phyloP scores from a whole-genome alignment of 1,140 invertebrate species.

The Papilio machaon region DNA sequence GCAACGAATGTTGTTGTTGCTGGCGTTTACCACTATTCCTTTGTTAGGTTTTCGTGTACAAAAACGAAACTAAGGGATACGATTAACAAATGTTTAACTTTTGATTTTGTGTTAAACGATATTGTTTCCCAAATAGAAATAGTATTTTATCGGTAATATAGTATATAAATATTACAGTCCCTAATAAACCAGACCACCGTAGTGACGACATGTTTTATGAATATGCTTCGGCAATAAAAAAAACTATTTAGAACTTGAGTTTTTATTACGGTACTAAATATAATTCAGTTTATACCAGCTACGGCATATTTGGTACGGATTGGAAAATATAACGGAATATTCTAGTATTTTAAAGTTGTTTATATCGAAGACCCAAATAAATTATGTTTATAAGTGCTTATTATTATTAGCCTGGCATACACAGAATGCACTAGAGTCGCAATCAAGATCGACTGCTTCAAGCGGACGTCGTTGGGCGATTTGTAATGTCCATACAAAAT shows the following conservation, averaged over 20 bases:
- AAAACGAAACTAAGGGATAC: too few species aligned
- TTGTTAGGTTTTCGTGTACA: too few species aligned
- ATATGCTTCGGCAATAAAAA: not conserved
- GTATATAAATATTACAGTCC: not conserved
- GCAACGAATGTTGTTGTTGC: too few species aligned
- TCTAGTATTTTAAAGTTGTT: not conserved
- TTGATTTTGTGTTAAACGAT: too few species aligned
- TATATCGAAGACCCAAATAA: not conserved
- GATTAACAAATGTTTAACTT: too few species aligned
- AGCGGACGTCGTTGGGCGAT: too few species aligned
- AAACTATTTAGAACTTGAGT: slow-evolving; percentile 7
- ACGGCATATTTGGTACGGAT: not conserved
- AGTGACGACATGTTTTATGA: slow-evolving; percentile 17
- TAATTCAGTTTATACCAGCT: not conserved
- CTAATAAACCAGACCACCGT: not conserved
- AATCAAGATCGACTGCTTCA: too few species aligned
- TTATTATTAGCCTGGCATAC: too few species aligned
- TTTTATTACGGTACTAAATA: slow-evolving; percentile 12
- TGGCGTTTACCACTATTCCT: too few species aligned
- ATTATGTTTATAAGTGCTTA: not conserved
- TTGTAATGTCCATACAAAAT: too few species aligned
- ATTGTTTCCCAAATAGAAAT: too few species aligned
- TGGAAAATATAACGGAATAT: not conserved
- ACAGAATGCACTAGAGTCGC: too few species aligned
- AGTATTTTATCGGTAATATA: not conserved